These are phyloP conservation scores for Neodiprion pinetum DNA, from an alignment of 1,140 invertebrate genomes.

Conservation along the genomic window DNA sequence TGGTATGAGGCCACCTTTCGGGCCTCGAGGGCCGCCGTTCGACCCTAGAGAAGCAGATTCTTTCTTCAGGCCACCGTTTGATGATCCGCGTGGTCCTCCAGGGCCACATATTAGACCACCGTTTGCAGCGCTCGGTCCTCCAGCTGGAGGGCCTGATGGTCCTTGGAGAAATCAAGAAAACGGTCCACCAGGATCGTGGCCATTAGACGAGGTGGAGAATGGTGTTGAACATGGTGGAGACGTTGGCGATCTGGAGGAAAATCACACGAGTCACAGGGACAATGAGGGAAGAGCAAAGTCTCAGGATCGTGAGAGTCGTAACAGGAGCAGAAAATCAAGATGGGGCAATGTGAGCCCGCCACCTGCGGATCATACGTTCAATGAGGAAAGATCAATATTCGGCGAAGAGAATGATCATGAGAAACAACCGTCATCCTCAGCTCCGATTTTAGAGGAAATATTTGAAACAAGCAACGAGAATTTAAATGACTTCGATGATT, in stretches of 20 bases:
- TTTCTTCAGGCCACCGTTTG: conserved; percentile 55
- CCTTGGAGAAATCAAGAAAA: conserved; percentile 48
- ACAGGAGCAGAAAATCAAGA: conserved; percentile 52
- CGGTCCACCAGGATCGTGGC: conserved; percentile 39
- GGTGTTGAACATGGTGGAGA: conserved; percentile 30
- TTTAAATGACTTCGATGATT: conserved; percentile 4
- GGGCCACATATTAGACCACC: conserved; percentile 47
- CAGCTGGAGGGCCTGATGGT: conserved; percentile 33
- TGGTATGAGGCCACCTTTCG: conserved; percentile 53
- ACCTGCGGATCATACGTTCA: conserved; percentile 29
- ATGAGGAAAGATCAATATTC: conserved; percentile 17
- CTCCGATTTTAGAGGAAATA: no score
- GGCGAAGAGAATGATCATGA: neutral
- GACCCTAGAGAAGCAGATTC: conserved; percentile 52
- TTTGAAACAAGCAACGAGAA: conserved; percentile 8
- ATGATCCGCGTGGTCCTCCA: conserved; percentile 52
- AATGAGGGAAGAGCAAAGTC: conserved; percentile 25
- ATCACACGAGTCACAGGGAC: conserved; percentile 25
- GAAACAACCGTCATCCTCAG: neutral
- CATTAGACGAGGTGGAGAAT: conserved; percentile 27
- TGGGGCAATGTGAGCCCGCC: conserved; percentile 59
- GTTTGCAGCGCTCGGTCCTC: conserved; percentile 45
- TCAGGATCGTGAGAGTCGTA: conserved; percentile 47
- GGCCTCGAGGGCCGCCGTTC: conserved; percentile 50
- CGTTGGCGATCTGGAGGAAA: conserved; percentile 32